phyloP scores from a whole-genome alignment of 2,797 vertebrate genomes.

The Tolypeutes matacus region DNA sequence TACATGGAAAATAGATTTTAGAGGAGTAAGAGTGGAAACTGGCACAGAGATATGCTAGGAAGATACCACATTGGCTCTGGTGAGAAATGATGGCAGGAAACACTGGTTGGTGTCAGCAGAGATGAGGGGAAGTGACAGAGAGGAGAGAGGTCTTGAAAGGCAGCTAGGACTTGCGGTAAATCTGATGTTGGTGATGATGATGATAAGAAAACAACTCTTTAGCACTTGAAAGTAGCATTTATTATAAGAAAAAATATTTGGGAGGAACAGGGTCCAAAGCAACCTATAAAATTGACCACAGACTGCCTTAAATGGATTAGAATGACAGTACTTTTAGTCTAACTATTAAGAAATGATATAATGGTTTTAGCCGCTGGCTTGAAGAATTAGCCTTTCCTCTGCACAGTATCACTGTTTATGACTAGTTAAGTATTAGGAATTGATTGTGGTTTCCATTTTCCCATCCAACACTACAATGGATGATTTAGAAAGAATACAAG shows the following conservation, averaged over 20 bases:
- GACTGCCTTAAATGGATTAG: no score
- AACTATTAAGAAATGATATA: not conserved
- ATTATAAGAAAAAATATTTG: not conserved
- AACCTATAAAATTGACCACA: not conserved
- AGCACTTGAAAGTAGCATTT: not conserved
- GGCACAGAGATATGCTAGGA: not conserved
- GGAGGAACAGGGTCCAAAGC: not conserved
- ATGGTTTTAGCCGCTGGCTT: not conserved
- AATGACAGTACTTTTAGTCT: not conserved
- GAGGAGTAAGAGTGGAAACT: not conserved
- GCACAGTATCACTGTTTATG: not conserved
- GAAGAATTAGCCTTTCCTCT: not conserved
- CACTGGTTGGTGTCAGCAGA: not conserved
- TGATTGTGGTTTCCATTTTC: not conserved
- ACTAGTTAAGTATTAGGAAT: not conserved
- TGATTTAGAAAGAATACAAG: not conserved
- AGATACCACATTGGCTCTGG: not conserved
- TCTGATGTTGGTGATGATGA: not conserved
- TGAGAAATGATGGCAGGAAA: not conserved
- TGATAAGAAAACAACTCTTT: not conserved
- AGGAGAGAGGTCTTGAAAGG: not conserved
- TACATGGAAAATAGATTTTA: conserved; percentile 40
- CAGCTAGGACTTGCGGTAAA: not conserved
- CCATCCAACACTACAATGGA: not conserved
- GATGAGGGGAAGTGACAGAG: not conserved